phyloP scores from a whole-genome alignment of 30 jellyfish, hydroid and myxozoan species.

The Hydractinia echinata region DNA sequence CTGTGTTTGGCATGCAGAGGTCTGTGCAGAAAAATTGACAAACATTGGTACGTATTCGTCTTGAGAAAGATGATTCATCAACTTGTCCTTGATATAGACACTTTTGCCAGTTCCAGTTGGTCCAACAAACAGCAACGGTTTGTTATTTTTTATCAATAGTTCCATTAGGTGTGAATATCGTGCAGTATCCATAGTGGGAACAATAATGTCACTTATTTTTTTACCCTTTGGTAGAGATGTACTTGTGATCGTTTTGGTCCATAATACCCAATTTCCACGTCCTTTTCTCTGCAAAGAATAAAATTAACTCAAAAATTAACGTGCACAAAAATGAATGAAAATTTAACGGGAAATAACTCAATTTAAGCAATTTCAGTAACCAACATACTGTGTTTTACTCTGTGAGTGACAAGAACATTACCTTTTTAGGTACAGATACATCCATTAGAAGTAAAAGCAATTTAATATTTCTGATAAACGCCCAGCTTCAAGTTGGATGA shows the following conservation, averaged over 20 bases:
- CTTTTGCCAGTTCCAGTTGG: constrained; percentile 99
- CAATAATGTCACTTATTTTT: constrained; percentile 74
- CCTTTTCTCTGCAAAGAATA: constrained; percentile 99
- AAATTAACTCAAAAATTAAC: background rate
- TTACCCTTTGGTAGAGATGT: constrained; percentile 77
- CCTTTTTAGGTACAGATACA: no score
- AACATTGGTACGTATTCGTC: constrained; percentile 87
- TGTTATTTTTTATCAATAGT: constrained; percentile 54
- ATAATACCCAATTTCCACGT: constrained; percentile 87
- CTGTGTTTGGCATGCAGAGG: constrained; percentile 97
- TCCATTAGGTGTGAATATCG: constrained; percentile 92
- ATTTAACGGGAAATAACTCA: background rate
- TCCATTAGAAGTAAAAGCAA: no score
- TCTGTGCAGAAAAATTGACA: constrained; percentile 90
- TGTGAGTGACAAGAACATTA: no score
- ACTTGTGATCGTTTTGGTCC: constrained; percentile 85
- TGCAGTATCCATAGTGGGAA: constrained; percentile 98
- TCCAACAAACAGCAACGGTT: constrained; percentile 86
- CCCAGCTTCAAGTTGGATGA: no score
- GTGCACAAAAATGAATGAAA: background rate
- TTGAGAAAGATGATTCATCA: constrained; percentile 74
- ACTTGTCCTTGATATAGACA: constrained; percentile 82
- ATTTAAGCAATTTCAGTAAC: background rate
- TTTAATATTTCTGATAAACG: no score
- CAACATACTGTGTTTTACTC: background rate